These are phyloP conservation scores for Scelioninae gen. 2 DNA, from an alignment of 2,888 invertebrate genomes.

Conservation along the genomic window DNA sequence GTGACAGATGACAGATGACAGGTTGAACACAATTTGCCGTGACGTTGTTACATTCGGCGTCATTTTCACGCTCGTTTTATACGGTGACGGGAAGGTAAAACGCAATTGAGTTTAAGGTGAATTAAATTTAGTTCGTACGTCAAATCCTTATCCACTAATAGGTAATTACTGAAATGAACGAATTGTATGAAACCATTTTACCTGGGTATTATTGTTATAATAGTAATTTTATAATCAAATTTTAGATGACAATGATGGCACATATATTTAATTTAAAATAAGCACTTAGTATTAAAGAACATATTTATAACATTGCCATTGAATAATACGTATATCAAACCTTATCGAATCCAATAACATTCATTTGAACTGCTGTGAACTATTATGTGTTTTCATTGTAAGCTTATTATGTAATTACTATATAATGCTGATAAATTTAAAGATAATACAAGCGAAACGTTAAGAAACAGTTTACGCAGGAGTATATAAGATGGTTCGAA, in stretches of 20 bases:
- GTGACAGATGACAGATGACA: conserved; percentile 33
- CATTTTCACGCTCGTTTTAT: conserved; percentile 33
- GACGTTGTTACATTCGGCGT: conserved; percentile 23
- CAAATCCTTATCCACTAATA: conserved; percentile 17
- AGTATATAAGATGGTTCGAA: not conserved
- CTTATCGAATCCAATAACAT: conserved; percentile 48
- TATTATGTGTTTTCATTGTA: conserved; percentile 38
- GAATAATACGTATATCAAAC: no score
- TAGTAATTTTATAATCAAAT: no score
- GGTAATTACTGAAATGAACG: conserved; percentile 4
- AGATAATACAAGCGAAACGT: conserved; percentile 26
- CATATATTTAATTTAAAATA: no score
- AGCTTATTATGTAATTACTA: conserved; percentile 47
- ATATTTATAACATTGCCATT: no score
- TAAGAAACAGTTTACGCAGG: not conserved
- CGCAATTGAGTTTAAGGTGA: conserved; percentile 60
- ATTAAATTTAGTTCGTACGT: conserved; percentile 53
- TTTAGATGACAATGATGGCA: no score
- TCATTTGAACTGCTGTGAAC: conserved; percentile 43
- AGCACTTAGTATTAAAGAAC: no score
- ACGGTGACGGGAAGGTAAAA: conserved; percentile 45
- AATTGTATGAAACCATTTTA: no score
- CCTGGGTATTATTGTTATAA: no score
- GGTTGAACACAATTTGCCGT: conserved; percentile 30
- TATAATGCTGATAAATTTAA: conserved; percentile 28